phyloP scores from a whole-genome alignment of 2,113 vertebrate species.

The Eira barbara region DNA sequence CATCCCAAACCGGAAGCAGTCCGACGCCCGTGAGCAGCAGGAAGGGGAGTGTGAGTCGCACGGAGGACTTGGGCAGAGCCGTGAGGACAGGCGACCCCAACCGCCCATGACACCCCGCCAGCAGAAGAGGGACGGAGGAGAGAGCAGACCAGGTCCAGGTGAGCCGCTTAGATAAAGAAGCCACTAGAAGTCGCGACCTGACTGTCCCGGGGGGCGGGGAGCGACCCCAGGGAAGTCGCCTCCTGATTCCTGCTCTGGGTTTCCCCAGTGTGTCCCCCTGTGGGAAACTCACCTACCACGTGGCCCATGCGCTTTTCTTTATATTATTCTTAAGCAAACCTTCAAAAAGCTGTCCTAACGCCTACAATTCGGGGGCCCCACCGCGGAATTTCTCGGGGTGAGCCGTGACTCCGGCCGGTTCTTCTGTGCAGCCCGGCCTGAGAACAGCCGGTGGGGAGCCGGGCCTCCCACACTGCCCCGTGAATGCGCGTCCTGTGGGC shows the following conservation, averaged over 20 bases:
- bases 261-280: accelerated
- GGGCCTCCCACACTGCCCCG: accelerated
- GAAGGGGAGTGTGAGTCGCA: accelerated
- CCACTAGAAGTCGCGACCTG: neutral
- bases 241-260: neutral
- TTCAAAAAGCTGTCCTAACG: neutral
- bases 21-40: accelerated
- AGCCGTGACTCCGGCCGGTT: neutral
- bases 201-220: neutral
- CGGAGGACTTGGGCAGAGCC: neutral
- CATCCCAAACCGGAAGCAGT: neutral
- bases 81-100: neutral
- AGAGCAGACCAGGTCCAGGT: too few relatives aligned
- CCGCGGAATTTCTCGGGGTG: neutral
- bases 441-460: too few relatives aligned
- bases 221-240: neutral
- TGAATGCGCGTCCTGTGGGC: accelerated
- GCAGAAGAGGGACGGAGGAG: neutral
- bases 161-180: too few relatives aligned
- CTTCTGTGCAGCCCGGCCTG: accelerated
- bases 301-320: accelerated
- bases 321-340: neutral
- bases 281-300: neutral
- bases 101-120: accelerated
- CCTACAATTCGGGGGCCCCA: accelerated